phyloP scores from a whole-genome alignment of 2,113 vertebrate species.

The Aegypius monachus region DNA sequence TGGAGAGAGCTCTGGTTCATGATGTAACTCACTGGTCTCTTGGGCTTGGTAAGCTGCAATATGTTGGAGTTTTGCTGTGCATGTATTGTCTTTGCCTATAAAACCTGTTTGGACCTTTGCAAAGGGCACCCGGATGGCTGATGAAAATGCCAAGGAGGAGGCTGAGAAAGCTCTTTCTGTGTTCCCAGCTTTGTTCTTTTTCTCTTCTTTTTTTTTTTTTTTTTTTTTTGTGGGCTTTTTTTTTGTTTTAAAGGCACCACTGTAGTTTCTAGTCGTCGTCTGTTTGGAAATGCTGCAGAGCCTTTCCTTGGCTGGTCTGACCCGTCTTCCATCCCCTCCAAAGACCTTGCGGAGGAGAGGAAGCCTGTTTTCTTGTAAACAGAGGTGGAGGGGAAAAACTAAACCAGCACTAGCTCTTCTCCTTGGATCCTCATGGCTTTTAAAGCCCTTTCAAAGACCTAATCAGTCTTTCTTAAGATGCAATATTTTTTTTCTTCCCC shows the following conservation, averaged over 20 bases:
- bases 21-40: slow-evolving; percentile 5
- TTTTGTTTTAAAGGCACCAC: slow-evolving; percentile 24
- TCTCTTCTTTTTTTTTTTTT: neutral
- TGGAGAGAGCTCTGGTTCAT: slow-evolving; percentile 4
- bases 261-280: neutral
- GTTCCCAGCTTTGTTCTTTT: slow-evolving; percentile 3
- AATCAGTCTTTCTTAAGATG: neutral
- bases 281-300: slow-evolving; percentile 19
- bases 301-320: neutral
- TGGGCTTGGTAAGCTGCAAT: slow-evolving; percentile 30
- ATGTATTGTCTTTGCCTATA: slow-evolving; percentile 13
- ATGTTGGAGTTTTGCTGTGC: slow-evolving; percentile 16
- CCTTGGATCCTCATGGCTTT: slow-evolving; percentile 38
- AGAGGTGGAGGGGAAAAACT: neutral
- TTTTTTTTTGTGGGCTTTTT: no score
- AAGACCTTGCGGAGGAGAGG: neutral
- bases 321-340: slow-evolving; percentile 3
- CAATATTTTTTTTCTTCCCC: neutral
- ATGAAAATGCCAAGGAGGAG: slow-evolving; percentile 34
- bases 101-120: slow-evolving; percentile 8
- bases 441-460: slow-evolving; percentile 10
- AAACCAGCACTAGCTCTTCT: neutral
- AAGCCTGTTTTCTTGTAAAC: neutral
- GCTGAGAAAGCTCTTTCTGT: neutral
- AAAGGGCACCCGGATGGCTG: neutral